Evolutionary conservation across 2,888 invertebrate genomes (phyloP).

Genomic region (Andrena praecox): DNA sequence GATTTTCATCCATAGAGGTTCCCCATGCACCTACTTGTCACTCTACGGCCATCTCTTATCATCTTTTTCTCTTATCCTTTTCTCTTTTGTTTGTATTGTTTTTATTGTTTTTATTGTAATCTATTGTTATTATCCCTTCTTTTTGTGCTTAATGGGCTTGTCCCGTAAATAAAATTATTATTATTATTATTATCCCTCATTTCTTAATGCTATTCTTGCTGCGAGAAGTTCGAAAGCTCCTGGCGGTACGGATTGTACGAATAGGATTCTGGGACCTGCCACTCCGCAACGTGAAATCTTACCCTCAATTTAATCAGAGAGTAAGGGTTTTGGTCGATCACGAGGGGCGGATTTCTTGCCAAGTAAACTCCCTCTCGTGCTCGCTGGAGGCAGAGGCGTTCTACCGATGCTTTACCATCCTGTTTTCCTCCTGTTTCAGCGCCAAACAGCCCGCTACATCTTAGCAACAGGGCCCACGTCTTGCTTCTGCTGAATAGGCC

Average conservation of each 20-base stretch:
- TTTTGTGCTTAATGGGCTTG: too few relatives aligned
- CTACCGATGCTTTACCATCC: conserved; percentile 44
- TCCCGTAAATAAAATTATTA: too few relatives aligned
- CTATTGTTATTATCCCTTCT: too few relatives aligned
- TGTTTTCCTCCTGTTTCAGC: conserved; percentile 85
- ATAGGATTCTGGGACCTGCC: not conserved
- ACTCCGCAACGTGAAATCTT: conserved; percentile 9
- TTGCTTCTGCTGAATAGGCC: conserved; percentile 87
- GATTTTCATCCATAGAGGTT: too few relatives aligned
- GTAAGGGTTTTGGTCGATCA: conserved; percentile 13
- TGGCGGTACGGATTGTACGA: not conserved
- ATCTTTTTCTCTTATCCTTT: too few relatives aligned
- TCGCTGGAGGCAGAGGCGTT: conserved; percentile 27
- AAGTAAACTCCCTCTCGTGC: conserved; percentile 28
- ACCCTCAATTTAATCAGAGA: conserved; percentile 40
- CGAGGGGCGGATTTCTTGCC: conserved; percentile 35
- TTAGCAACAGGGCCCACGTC: conserved; percentile 89
- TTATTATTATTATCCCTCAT: too few relatives aligned
- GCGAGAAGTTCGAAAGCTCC: not conserved
- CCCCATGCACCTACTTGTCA: too few relatives aligned
- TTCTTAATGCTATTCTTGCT: not conserved
- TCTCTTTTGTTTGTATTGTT: too few relatives aligned
- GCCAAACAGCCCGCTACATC: conserved; percentile 88
- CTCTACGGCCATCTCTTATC: too few relatives aligned
- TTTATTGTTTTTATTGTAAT: too few relatives aligned